phyloP scores from a whole-genome alignment of 2,113 vertebrate species.

The Otis tarda region DNA sequence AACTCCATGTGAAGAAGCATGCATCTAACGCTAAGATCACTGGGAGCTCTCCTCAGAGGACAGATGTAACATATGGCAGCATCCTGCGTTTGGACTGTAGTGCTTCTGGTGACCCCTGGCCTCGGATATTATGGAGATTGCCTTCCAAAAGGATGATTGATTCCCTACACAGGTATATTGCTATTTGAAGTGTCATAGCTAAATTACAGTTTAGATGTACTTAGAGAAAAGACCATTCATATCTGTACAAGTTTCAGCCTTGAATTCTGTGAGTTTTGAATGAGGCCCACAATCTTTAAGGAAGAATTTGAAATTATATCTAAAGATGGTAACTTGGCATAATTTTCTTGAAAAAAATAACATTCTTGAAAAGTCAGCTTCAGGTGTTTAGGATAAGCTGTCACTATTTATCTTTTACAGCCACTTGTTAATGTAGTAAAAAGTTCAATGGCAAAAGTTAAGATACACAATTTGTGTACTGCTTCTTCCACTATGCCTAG shows the following conservation, averaged over 20 bases:
- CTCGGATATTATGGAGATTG: constrained; percentile 89
- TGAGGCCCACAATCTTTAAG: background rate
- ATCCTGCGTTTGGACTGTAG: constrained; percentile 83
- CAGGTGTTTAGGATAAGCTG: background rate
- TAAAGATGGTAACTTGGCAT: background rate
- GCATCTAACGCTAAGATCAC: constrained; percentile 81
- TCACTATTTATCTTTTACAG: background rate
- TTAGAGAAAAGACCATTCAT: background rate
- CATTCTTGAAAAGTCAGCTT: background rate
- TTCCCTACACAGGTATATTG: constrained; percentile 83
- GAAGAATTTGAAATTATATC: background rate
- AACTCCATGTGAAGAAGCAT: constrained; percentile 71
- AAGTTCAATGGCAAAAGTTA: background rate
- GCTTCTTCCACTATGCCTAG: background rate
- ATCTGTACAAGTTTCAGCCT: background rate
- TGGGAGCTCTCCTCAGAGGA: constrained; percentile 78
- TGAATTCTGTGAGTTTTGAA: background rate
- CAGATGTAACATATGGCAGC: constrained; percentile 82
- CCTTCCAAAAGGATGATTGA: constrained; percentile 89
- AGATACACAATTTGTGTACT: background rate
- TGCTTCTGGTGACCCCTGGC: constrained; percentile 86
- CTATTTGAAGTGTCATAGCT: background rate
- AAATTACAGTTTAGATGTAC: background rate
- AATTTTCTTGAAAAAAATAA: background rate
- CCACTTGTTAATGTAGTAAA: background rate